A percentile compares a stretch with the other conserved stretches of the same genome.
These are phyloP conservation scores for Onthophagus taurus DNA, from an alignment of 1,140 invertebrate species.

Conservation along the genomic window DNA sequence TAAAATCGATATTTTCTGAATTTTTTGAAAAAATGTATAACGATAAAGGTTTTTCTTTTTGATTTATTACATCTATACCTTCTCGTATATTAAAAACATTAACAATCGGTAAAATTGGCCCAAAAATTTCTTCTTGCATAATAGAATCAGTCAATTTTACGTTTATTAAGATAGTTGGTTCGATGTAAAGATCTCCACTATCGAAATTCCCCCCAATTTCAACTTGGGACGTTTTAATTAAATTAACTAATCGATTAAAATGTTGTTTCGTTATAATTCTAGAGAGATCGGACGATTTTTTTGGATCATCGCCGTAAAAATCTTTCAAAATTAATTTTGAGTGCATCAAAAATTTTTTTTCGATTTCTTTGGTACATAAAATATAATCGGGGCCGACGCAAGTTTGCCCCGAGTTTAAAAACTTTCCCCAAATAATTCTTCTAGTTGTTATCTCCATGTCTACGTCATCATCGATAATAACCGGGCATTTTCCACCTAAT, in stretches of 20 bases:
- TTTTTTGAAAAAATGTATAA: slow-evolving; percentile 71
- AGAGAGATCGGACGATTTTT: slow-evolving; percentile 70
- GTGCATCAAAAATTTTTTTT: slow-evolving; percentile 56
- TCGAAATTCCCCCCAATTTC: slow-evolving; percentile 70
- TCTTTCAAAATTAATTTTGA: slow-evolving; percentile 59
- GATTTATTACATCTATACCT: slow-evolving; percentile 80
- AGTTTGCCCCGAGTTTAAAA: slow-evolving; percentile 88
- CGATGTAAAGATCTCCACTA: slow-evolving; percentile 65
- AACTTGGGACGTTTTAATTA: slow-evolving; percentile 57
- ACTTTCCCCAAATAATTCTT: slow-evolving; percentile 92
- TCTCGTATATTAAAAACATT: slow-evolving; percentile 75
- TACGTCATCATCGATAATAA: slow-evolving; percentile 72
- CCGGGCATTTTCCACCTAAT: slow-evolving; percentile 89
- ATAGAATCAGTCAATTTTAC: slow-evolving; percentile 57
- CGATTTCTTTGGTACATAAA: slow-evolving; percentile 69
- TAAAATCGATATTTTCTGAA: slow-evolving; percentile 43
- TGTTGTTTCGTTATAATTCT: slow-evolving; percentile 80
- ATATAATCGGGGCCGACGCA: slow-evolving; percentile 97
- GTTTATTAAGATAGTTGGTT: slow-evolving; percentile 73
- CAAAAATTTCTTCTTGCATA: slow-evolving; percentile 93
- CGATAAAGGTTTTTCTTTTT: slow-evolving; percentile 66
- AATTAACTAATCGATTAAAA: slow-evolving; percentile 40
- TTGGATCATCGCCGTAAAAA: slow-evolving; percentile 76
- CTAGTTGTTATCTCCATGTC: slow-evolving; percentile 60
- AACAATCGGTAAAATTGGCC: slow-evolving; percentile 83